These are phyloP conservation scores for Lynx canadensis DNA, from an alignment of 2,113 vertebrate species.

Conservation along the genomic window DNA sequence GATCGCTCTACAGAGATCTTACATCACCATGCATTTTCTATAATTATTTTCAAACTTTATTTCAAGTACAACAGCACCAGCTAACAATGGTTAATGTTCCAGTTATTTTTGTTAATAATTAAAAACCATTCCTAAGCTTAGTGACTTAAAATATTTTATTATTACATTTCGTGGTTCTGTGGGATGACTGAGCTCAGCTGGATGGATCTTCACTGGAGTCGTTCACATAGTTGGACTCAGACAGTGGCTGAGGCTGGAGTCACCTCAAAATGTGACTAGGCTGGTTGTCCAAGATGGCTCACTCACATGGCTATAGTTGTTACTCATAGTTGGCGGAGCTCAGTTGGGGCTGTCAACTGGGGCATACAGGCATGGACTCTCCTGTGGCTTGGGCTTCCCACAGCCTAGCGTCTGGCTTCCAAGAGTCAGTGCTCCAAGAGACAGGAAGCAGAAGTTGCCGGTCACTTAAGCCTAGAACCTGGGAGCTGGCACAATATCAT, in stretches of 20 bases:
- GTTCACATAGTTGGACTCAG: neutral
- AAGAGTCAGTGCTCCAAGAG: neutral
- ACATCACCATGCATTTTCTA: neutral
- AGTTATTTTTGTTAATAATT: neutral
- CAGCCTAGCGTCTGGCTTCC: neutral
- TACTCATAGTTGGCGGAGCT: neutral
- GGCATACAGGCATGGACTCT: neutral
- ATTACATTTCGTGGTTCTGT: neutral
- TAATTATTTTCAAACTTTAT: slow-evolving; percentile 8
- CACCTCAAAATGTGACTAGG: neutral
- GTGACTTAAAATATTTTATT: neutral
- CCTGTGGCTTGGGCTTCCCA: neutral
- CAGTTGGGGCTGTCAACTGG: neutral
- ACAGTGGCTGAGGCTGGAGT: neutral
- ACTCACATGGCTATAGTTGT: neutral
- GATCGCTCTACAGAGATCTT: neutral
- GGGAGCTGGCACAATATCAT: neutral
- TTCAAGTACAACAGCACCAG: neutral
- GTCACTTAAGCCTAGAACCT: neutral
- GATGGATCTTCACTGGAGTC: neutral
- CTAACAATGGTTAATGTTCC: neutral
- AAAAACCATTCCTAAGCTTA: neutral
- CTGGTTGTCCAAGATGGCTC: neutral
- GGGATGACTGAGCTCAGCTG: neutral
- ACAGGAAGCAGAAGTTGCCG: neutral